A percentile compares a stretch with the other conserved stretches of the same genome.
These are phyloP conservation scores for Pseudolaguvia tuberculata DNA, from an alignment of 2,113 vertebrate species.

Conservation along the genomic window DNA sequence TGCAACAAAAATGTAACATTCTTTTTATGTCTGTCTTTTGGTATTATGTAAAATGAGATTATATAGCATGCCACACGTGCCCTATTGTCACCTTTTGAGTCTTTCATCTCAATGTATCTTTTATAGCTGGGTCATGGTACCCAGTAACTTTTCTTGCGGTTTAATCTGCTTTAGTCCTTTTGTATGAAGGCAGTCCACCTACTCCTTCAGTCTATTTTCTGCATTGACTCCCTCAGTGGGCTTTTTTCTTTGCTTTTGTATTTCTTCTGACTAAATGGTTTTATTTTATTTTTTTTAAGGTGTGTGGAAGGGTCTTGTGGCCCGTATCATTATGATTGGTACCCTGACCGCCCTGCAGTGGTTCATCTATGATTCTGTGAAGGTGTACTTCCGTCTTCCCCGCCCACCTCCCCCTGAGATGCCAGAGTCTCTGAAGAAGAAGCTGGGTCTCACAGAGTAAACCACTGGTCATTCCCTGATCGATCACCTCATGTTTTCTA, in stretches of 20 bases:
- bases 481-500: slow-evolving; percentile 43
- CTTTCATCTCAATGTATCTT: slow-evolving; percentile 68
- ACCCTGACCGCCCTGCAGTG: slow-evolving; percentile 97
- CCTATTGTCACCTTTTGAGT: slow-evolving; percentile 82
- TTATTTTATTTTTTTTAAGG: slow-evolving; percentile 63
- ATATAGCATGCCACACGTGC: no score
- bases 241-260: neutral
- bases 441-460: slow-evolving; percentile 89
- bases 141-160: slow-evolving; percentile 80
- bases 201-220: no score
- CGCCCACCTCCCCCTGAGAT: slow-evolving; percentile 97
- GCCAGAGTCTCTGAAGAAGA: slow-evolving; percentile 98
- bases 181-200: no score
- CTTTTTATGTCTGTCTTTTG: no score
- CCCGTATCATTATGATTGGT: slow-evolving; percentile 99
- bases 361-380: slow-evolving; percentile 99
- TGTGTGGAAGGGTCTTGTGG: slow-evolving; percentile 96
- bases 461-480: slow-evolving; percentile 19
- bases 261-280: neutral
- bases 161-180: slow-evolving; percentile 89
- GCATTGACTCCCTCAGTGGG: no score
- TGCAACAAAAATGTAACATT: no score
- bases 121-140: no score
- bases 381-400: slow-evolving; percentile 97
- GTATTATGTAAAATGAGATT: no score